Base-by-base conservation (phyloP, 2,888 invertebrate species). In the Drosophila austrosaltans region DNA sequence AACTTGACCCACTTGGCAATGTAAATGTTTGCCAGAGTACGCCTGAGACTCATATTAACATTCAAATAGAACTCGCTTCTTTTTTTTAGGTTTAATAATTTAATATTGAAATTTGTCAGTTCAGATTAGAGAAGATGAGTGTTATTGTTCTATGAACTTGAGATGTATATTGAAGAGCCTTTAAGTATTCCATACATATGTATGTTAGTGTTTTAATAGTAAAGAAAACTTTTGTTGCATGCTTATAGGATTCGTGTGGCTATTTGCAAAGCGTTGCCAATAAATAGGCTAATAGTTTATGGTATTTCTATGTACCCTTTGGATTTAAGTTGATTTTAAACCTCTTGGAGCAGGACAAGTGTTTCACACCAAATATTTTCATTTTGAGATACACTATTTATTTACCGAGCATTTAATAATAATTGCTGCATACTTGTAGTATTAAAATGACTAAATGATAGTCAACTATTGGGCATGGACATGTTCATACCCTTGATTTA, bases 1-100 rank as follows among this genome's bases (percentile, higher is more conserved):
- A 48, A 30, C 44, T 48, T 48, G 44, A 48, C 44, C 44, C 44
- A 48, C 44, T 48, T 48, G 44, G 22, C 44, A 22, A 48, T 20
- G 44, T 22, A 48, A 48, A 48, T 48, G 44, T 48, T 20, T 48
- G 22, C 22, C 3, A 48, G 2, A 48, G 1, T 22, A 16, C 22
- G 3, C 20, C 3, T 8, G 20, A 48, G 20, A n/a, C 20, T 48
- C 22, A 8, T 7, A 20, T 48, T 48, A 8, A 48, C 22, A 22
- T 20, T 48, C 0, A 22, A 48, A 25, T 48, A 48, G 48, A 48
- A 48, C 22, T 10, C 22, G 10, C 10, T 10, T 40, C n/a, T 2
- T 48, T 3, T 10, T 7, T 8, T 48, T 10, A 25, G 12, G 12
- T 10, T 25, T 12, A 4, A 48, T 48, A 4, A 48, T 48, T 12